Conservation (phyloP, 2,888 invertebrate genomes). For the Drosophila antonietae region DNA sequence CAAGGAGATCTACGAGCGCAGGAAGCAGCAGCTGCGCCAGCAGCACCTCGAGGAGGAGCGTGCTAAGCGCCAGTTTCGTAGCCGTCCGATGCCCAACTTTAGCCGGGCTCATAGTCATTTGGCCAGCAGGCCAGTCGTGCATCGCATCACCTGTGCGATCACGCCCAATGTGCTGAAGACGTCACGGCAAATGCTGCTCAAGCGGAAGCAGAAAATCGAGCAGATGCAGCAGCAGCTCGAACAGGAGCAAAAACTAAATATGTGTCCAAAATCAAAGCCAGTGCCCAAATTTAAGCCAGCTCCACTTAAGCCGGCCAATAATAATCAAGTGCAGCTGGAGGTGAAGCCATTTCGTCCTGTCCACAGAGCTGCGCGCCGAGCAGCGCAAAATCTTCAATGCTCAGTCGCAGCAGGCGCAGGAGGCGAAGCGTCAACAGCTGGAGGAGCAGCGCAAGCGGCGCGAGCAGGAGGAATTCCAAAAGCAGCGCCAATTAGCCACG, state of each 20-base stretch:
- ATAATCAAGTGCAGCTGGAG: conserved; percentile 5
- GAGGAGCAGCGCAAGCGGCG: conserved; percentile 27
- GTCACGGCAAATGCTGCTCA: conserved; percentile 40
- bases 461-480: conserved; percentile 38
- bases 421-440: conserved; percentile 42
- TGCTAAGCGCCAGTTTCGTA: conserved; percentile 59
- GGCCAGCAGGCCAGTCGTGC: conserved; percentile 24
- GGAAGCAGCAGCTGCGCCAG: conserved; percentile 33
- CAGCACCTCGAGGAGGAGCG: conserved; percentile 44
- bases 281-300: conserved; percentile 3
- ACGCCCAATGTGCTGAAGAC: conserved; percentile 68
- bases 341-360: conserved; percentile 56
- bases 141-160: conserved; percentile 54
- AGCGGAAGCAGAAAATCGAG: conserved; percentile 41
- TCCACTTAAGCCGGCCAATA: conserved; percentile 37
- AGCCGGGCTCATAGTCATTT: conserved; percentile 44
- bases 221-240: conserved; percentile 42
- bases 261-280: conserved; percentile 20
- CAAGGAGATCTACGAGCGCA: conserved; percentile 65
- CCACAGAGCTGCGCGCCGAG: conserved; percentile 55
- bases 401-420: conserved; percentile 29
- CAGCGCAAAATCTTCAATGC: conserved; percentile 61
- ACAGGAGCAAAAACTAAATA: conserved; percentile 2
- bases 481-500: conserved; percentile 54
- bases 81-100: conserved; percentile 75